Evolutionary conservation across 2,113 vertebrate species (phyloP).

Genomic region (Silurus asotus): DNA sequence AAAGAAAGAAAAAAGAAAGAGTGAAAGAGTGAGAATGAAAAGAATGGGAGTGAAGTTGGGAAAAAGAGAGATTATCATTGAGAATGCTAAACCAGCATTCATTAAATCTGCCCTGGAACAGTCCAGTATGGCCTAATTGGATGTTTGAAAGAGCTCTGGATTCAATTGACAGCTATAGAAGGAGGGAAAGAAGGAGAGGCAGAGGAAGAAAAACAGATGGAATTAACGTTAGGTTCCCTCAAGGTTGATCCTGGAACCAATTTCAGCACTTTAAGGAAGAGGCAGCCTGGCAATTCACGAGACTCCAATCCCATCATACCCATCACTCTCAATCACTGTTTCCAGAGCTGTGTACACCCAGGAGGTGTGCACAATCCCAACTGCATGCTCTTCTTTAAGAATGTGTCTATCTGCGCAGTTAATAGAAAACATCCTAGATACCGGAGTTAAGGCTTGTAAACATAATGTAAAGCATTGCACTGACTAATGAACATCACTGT

Average conservation of each 20-base stretch:
- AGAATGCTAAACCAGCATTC: slow-evolving; percentile 44
- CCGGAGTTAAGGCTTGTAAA: background rate
- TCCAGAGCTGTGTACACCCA: background rate
- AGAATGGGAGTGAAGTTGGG: slow-evolving; percentile 10
- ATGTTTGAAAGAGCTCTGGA: slow-evolving; percentile 48
- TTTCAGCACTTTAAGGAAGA: slow-evolving; percentile 42
- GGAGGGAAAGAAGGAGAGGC: background rate
- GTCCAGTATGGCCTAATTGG: slow-evolving; percentile 51
- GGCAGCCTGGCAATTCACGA: slow-evolving; percentile 18
- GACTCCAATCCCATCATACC: slow-evolving; percentile 13
- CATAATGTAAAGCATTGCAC: background rate
- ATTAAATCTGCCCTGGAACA: slow-evolving; percentile 48
- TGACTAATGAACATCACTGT: background rate
- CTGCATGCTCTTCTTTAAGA: background rate
- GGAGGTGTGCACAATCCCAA: background rate
- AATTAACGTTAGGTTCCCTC: slow-evolving; percentile 43
- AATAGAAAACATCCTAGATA: background rate
- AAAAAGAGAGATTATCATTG: slow-evolving; percentile 43
- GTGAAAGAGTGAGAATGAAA: slow-evolving; percentile 17
- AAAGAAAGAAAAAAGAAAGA: no score
- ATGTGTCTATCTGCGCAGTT: background rate
- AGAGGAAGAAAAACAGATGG: slow-evolving; percentile 42
- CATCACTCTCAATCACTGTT: background rate
- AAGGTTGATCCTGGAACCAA: slow-evolving; percentile 50
- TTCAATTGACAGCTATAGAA: slow-evolving; percentile 40